Percentiles rank a stretch among this genome's conserved stretches.
Conservation (phyloP, 2,113 vertebrate species). For the Hiodon tergisus region DNA sequence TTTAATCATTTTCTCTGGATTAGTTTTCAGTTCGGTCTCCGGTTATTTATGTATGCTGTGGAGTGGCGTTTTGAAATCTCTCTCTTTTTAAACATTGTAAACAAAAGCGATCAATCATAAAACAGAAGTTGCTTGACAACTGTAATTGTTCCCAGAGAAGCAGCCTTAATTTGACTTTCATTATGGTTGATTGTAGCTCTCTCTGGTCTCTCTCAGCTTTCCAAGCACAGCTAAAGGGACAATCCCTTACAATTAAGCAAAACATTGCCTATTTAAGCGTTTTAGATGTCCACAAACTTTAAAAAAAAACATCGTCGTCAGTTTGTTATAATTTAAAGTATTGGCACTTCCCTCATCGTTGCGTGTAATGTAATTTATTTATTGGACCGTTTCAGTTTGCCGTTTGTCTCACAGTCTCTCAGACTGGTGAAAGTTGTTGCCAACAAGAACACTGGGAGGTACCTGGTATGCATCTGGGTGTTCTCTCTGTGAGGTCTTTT, state of each 20-base stretch:
- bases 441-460: background rate
- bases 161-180: slow-evolving; percentile 16
- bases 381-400: background rate
- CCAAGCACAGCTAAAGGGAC: background rate
- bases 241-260: background rate
- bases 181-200: slow-evolving; percentile 5
- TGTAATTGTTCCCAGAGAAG: slow-evolving; percentile 65
- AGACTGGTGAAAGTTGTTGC: background rate
- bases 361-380: background rate
- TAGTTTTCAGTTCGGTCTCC: slow-evolving; percentile 47
- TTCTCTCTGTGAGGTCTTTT: too few relatives aligned
- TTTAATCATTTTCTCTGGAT: slow-evolving; percentile 51
- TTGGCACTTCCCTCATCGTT: background rate
- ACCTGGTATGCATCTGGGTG: too few relatives aligned
- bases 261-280: slow-evolving; percentile 16
- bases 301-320: background rate
- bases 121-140: slow-evolving; percentile 41
- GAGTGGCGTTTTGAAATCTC: slow-evolving; percentile 65
- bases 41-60: slow-evolving; percentile 61
- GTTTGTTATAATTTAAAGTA: background rate
- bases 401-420: background rate
- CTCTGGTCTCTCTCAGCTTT: background rate
- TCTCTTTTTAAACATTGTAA: slow-evolving; percentile 67
- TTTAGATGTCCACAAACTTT: slow-evolving; percentile 24
- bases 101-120: slow-evolving; percentile 72